phyloP scores from a whole-genome alignment of 1,140 invertebrate species.

The roundworm (Caenorhabditis elegans) region DNA sequence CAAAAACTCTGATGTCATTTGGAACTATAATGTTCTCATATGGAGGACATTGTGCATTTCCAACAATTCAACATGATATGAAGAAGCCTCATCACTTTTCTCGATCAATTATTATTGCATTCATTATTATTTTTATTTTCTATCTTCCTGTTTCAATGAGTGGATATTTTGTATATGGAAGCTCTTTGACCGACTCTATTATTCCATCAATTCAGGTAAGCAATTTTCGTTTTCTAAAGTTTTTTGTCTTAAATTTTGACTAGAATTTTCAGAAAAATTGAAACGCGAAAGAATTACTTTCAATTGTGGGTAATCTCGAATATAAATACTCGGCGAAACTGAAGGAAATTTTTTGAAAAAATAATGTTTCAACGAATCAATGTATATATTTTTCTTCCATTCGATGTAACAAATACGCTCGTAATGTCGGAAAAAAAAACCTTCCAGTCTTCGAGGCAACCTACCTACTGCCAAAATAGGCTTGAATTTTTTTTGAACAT shows the following conservation, averaged over 20 bases:
- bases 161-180: conserved; percentile 59
- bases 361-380: too few relatives aligned
- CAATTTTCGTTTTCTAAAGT: background rate
- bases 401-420: too few relatives aligned
- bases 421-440: too few relatives aligned
- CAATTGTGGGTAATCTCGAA: too few relatives aligned
- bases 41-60: conserved; percentile 73
- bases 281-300: too few relatives aligned
- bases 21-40: conserved; percentile 70
- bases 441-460: too few relatives aligned
- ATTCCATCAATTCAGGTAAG: conserved; percentile 42
- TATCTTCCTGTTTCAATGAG: conserved; percentile 60
- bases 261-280: background rate
- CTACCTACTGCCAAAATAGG: too few relatives aligned
- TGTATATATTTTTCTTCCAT: too few relatives aligned
- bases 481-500: too few relatives aligned
- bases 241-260: background rate
- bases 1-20: conserved; percentile 62
- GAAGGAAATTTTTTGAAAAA: too few relatives aligned
- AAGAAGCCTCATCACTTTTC: conserved; percentile 56
- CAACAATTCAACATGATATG: conserved; percentile 77
- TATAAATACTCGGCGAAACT: too few relatives aligned
- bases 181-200: conserved; percentile 42
- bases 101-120: conserved; percentile 57
- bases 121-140: conserved; percentile 57